Base-by-base conservation (phyloP, 2,797 vertebrate species). In the Delichon dasypus region DNA sequence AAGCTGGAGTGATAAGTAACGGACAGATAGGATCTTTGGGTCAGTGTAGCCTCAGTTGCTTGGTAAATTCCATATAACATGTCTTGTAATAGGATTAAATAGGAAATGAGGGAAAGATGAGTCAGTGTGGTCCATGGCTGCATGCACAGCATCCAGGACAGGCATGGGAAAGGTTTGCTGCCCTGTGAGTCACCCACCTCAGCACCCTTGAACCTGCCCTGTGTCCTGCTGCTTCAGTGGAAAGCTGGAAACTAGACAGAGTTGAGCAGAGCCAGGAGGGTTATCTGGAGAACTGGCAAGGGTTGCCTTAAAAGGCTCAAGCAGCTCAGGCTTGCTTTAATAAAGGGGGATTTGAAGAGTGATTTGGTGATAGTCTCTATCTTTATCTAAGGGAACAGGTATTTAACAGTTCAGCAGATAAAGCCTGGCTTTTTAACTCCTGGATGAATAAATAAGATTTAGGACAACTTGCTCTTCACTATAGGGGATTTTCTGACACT, bases 101-200 rank as follows among this genome's bases (percentile, higher is more conserved):
- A 32, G 68, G 51, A 70, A 53, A 47, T 36, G 36, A 61, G 27
- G 34, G 34, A 16, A 21, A 62, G 19, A 21, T 19, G 27, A 75
- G 27, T 26, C 11, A 32, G 11, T 27, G 45, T 29, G 36, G 54
- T 18, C 21, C 21, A 3, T 34, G 1, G 12, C 27, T 25, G 11
- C 0, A 1, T 5, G 40, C 16, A 6, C 44, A 54, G 53, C 8
- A 3, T 4, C 13, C 25, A 34, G 66, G 34, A 32, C 23, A 53
- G 60, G 32, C 15, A 8, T 2, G 11, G 44, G 66, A n/a, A 53
- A 23, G 42, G 5, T 45, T 54, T 54, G 10, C 20, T 45, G 42
- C 36, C 34, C 36, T n/a, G 0, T 61, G 0, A 13, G 10, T 34
- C 38, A n/a, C 22, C 14, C 51, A 55, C 29, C 0, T 1, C 27